Percentiles rank a stretch among this genome's conserved stretches.
phyloP scores from a whole-genome alignment of 2,113 vertebrate genomes.

The Amphiprion percula region DNA sequence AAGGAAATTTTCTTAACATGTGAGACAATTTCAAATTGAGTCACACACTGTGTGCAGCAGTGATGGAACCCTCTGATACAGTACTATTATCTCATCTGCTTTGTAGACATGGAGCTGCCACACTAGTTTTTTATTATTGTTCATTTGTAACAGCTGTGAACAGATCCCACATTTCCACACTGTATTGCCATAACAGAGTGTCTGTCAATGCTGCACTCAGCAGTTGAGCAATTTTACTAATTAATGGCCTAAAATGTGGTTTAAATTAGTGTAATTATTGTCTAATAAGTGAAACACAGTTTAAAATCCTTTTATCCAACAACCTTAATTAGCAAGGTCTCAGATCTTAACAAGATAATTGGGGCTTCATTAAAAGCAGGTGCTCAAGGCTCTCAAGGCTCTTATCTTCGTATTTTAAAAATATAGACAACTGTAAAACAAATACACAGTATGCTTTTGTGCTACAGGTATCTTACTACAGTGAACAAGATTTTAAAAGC shows the following conservation, averaged over 20 bases:
- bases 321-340: constrained; percentile 22
- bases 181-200: neutral
- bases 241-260: neutral
- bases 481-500: constrained; percentile 7
- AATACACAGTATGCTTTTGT: constrained; percentile 25
- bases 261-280: neutral
- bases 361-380: constrained; percentile 15
- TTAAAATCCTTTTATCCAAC: constrained; percentile 8
- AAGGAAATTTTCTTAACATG: neutral
- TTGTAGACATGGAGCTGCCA: neutral
- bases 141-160: neutral
- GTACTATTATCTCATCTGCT: neutral
- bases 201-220: neutral
- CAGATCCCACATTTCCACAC: neutral
- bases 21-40: neutral
- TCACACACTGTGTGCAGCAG: neutral
- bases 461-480: constrained; percentile 11
- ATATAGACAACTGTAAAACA: constrained; percentile 11
- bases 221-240: neutral
- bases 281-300: neutral
- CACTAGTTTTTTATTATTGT: neutral
- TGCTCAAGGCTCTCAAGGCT: neutral
- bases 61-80: neutral
- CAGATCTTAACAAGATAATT: neutral
- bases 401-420: constrained; percentile 5